Conservation (phyloP, 2,888 invertebrate species). For the Leucoptera coffeella region DNA sequence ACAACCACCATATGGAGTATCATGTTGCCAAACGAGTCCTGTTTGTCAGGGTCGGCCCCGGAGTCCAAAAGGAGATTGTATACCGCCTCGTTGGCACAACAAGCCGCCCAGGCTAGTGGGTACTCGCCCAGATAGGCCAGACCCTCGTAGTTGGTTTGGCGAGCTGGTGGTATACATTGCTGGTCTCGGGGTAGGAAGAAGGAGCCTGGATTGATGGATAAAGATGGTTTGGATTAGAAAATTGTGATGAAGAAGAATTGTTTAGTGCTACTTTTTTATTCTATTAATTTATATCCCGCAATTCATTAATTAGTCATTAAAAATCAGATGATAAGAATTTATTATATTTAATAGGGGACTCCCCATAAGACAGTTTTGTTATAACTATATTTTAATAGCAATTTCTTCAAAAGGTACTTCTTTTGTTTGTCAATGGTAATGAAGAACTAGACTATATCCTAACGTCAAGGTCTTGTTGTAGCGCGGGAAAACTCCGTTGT, state of each 20-base stretch:
- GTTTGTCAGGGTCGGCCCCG: conserved; percentile 92
- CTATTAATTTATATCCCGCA: no score
- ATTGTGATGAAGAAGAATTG: neutral
- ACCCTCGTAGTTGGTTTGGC: conserved; percentile 91
- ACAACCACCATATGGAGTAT: conserved; percentile 99
- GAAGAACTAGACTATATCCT: no score
- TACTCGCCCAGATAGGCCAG: conserved; percentile 96
- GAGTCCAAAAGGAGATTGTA: conserved; percentile 91
- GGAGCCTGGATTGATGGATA: conserved; percentile 47
- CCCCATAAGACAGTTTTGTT: no score
- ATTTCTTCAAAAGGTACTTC: no score
- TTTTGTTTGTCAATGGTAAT: no score
- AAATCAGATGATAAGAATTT: no score
- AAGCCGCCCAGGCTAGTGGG: conserved; percentile 95
- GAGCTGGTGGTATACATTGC: conserved; percentile 69
- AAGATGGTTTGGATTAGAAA: neutral
- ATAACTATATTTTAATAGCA: no score
- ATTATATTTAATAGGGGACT: no score
- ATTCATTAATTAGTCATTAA: no score
- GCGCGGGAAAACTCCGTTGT: no score
- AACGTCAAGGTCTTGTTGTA: no score
- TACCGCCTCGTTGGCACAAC: conserved; percentile 93
- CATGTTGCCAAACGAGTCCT: conserved; percentile 96
- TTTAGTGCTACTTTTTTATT: no score
- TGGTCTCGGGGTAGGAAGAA: conserved; percentile 96